These are phyloP conservation scores for Hemithea aestivaria DNA, from an alignment of 2,888 invertebrate species.

Conservation along the genomic window DNA sequence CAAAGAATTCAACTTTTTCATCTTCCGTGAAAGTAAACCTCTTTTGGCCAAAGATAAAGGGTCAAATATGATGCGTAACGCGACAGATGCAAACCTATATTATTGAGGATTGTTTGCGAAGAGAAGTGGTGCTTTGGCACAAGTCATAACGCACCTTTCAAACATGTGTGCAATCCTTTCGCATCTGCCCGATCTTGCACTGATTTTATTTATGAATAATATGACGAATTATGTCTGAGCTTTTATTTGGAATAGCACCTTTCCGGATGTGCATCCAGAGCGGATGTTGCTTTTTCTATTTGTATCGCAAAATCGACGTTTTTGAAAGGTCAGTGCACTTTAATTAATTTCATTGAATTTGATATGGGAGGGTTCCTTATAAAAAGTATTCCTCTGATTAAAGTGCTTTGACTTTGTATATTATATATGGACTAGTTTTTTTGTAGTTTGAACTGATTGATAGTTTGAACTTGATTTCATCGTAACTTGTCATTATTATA, in stretches of 20 bases:
- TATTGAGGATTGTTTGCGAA: constrained; percentile 49
- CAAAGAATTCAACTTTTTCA: no score
- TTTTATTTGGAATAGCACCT: constrained; percentile 71
- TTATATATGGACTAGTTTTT: no score
- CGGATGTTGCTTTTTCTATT: constrained; percentile 60
- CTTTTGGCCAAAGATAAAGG: constrained; percentile 19
- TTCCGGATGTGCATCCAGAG: constrained; percentile 69
- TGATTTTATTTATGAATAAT: constrained; percentile 77
- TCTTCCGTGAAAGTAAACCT: background rate
- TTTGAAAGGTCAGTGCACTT: constrained; percentile 13
- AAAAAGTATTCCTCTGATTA: no score
- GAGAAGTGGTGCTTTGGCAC: constrained; percentile 61
- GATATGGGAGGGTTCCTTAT: no score
- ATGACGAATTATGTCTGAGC: constrained; percentile 73
- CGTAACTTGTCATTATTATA: no score
- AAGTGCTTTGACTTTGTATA: no score
- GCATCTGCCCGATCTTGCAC: constrained; percentile 60
- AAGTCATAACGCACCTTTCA: constrained; percentile 72
- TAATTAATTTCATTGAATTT: no score
- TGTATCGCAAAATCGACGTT: constrained; percentile 41
- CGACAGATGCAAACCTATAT: constrained; percentile 51
- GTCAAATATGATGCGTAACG: constrained; percentile 32
- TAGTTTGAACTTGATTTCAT: no score
- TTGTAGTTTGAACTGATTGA: no score
- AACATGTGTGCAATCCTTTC: constrained; percentile 76